Conservation (phyloP, 2,113 vertebrate species). For the Charina bottae region DNA sequence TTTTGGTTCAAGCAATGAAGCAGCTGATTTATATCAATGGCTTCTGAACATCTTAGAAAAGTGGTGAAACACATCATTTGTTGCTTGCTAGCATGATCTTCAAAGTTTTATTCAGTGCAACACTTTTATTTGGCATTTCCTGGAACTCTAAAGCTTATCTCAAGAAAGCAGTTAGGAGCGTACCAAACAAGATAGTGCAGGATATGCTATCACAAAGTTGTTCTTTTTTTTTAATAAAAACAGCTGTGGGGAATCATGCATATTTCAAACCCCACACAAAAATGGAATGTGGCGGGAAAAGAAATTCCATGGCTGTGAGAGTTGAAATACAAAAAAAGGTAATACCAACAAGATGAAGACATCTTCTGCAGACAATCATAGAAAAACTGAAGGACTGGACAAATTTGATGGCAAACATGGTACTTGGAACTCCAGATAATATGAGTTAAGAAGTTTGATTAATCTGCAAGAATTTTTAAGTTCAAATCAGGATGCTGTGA, state of each 20-base stretch:
- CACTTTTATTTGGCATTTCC: not conserved
- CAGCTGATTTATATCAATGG: not conserved
- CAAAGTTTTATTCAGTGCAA: not conserved
- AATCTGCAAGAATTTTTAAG: not conserved
- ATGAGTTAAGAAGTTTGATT: not conserved
- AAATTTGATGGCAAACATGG: not conserved
- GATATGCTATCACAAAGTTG: not conserved
- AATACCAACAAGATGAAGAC: not conserved
- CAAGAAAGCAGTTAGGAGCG: not conserved
- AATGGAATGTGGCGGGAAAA: not conserved
- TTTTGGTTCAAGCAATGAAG: not conserved
- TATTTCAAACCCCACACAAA: not conserved
- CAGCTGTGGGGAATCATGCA: not conserved
- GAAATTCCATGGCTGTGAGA: not conserved
- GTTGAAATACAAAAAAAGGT: no score
- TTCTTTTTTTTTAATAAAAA: constrained; percentile 7
- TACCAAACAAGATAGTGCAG: fast-evolving
- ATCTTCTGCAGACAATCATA: not conserved
- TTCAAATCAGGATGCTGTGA: not conserved
- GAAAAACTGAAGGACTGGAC: not conserved
- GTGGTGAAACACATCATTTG: not conserved
- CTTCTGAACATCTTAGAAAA: constrained; percentile 1
- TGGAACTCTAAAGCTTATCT: not conserved
- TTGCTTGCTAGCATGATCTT: not conserved
- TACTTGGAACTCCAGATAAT: not conserved